A percentile compares a stretch with the other conserved stretches of the same genome.
Evolutionary conservation across 2,888 invertebrate species (phyloP).

Genomic region (Aspidapion aeneum): DNA sequence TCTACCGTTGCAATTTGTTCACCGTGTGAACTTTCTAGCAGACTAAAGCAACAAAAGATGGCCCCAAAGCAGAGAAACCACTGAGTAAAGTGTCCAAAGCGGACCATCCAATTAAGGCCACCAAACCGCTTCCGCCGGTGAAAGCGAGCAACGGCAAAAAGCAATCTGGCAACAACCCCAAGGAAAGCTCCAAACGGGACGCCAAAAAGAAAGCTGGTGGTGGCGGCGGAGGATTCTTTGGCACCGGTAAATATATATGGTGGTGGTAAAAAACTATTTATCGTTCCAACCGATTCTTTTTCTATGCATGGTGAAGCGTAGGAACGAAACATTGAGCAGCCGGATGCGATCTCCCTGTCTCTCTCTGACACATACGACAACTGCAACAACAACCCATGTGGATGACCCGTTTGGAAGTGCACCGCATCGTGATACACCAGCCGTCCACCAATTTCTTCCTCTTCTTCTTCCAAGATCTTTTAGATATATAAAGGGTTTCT

Average conservation of each 20-base stretch:
- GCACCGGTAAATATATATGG: conserved; percentile 79
- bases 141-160: conserved; percentile 39
- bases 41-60: background rate
- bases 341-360: background rate
- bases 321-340: conserved; percentile 4
- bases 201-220: conserved; percentile 27
- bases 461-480: background rate
- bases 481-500: too few relatives aligned
- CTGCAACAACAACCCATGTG: background rate
- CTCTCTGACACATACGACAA: background rate
- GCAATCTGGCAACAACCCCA: conserved; percentile 28
- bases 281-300: conserved; percentile 33
- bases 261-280: conserved; percentile 60
- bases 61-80: conserved; percentile 13
- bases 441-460: background rate
- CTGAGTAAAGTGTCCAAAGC: conserved; percentile 25
- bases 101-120: conserved; percentile 33
- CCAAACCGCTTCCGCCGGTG: conserved; percentile 35
- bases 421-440: background rate
- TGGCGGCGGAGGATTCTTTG: conserved; percentile 70
- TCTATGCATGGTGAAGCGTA: conserved; percentile 46
- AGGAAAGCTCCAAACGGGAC: conserved; percentile 28
- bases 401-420: background rate
- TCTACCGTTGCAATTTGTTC: background rate
- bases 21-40: background rate